Conservation (phyloP, 2,113 vertebrate species). For the Elanus axillaris region DNA sequence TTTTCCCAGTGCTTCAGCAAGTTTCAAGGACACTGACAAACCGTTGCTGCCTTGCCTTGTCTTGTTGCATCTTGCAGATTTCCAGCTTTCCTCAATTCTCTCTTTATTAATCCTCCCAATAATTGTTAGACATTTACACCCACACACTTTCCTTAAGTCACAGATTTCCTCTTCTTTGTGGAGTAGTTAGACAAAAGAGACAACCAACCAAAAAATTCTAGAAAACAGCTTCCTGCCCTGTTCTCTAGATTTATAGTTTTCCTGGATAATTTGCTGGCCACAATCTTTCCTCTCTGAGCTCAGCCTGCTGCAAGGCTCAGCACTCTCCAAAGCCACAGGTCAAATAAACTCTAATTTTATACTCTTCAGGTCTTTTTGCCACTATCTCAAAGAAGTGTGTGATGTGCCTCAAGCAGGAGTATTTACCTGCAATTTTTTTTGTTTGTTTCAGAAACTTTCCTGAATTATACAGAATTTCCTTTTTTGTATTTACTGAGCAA, state of each 20-base stretch:
- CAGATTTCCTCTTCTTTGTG: neutral
- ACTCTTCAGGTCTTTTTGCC: neutral
- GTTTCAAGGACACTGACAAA: neutral
- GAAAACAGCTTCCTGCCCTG: neutral
- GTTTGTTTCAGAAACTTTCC: neutral
- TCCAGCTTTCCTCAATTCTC: neutral
- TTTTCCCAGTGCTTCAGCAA: neutral
- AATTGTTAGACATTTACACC: neutral
- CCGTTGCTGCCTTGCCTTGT: accelerated
- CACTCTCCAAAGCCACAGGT: neutral
- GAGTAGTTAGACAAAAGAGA: neutral
- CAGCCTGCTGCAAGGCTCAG: neutral
- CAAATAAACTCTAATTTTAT: neutral
- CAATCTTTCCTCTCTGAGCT: neutral
- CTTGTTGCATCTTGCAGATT: neutral
- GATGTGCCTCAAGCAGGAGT: neutral
- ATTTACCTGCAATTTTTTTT: neutral
- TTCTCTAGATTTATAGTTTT: neutral
- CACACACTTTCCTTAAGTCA: neutral
- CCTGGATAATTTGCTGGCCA: neutral
- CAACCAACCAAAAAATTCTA: neutral
- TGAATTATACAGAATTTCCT: neutral
- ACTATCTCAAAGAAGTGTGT: neutral
- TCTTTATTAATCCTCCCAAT: neutral
- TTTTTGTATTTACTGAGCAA: neutral